These are phyloP conservation scores for Arothron firmamentum DNA, from an alignment of 2,113 vertebrate genomes.

Conservation along the genomic window DNA sequence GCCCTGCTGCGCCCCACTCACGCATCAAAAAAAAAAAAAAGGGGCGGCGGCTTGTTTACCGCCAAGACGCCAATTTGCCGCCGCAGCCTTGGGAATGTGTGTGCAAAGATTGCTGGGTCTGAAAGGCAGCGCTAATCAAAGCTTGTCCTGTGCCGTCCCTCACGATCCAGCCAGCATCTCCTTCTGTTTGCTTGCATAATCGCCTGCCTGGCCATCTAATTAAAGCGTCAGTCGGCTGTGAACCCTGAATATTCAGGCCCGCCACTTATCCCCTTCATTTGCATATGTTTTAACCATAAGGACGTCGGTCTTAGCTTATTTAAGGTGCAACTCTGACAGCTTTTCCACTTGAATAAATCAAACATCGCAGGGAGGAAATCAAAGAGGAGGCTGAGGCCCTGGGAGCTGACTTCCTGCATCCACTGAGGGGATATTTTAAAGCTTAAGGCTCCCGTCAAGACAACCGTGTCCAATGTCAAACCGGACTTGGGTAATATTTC, in stretches of 20 bases:
- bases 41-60: conserved; percentile 61
- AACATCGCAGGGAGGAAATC: conserved; percentile 21
- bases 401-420: not conserved
- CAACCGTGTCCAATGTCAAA: conserved; percentile 5
- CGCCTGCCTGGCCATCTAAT: conserved; percentile 54
- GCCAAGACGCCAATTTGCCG: conserved; percentile 56
- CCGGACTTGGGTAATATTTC: conserved; percentile 19
- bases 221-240: conserved; percentile 51
- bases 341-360: conserved; percentile 47
- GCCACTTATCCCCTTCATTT: conserved; percentile 57
- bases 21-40: conserved; percentile 34
- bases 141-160: conserved; percentile 36
- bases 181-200: conserved; percentile 46
- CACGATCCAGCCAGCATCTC: conserved; percentile 47
- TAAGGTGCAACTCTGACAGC: conserved; percentile 37
- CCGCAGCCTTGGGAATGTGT: conserved; percentile 32
- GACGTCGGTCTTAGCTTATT: conserved; percentile 39
- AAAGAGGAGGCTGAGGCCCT: conserved; percentile 3
- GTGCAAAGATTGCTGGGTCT: conserved; percentile 54
- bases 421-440: conserved; percentile 11
- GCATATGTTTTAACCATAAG: conserved; percentile 44
- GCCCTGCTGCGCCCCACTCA: conserved; percentile 41
- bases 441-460: conserved; percentile 2
- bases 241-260: conserved; percentile 42
- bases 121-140: conserved; percentile 47